Percentiles rank a stretch among this genome's conserved stretches.
phyloP scores from a whole-genome alignment of 2,888 invertebrate species.

The Cryptophagus acutangulus region DNA sequence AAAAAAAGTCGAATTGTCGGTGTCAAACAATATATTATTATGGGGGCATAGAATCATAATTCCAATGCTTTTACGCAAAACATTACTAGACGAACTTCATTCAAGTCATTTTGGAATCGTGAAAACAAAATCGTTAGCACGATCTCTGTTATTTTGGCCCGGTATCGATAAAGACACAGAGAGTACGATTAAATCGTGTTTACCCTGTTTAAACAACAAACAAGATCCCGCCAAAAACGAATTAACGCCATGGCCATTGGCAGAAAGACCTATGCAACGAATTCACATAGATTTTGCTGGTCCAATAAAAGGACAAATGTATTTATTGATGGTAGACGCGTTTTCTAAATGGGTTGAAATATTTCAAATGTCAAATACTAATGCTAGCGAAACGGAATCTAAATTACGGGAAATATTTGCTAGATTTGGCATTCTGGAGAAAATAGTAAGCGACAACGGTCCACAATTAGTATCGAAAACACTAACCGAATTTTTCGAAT shows the following conservation, averaged over 20 bases:
- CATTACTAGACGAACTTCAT: conserved; percentile 5
- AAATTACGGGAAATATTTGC: conserved; percentile 11
- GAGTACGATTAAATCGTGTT: neutral
- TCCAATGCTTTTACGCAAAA: neutral
- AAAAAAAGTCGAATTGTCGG: conserved; percentile 2
- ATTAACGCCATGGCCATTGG: neutral
- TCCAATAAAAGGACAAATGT: conserved; percentile 7
- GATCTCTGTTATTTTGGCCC: conserved; percentile 7
- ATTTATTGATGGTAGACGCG: conserved; percentile 6
- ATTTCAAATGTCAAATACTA: conserved; percentile 7
- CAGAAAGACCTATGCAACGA: neutral
- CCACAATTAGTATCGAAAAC: conserved; percentile 12
- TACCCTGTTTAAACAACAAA: neutral
- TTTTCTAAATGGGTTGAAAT: conserved; percentile 13
- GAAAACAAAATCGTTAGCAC: conserved; percentile 6
- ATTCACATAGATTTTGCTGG: conserved; percentile 13
- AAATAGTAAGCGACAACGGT: conserved; percentile 13
- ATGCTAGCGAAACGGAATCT: conserved; percentile 4
- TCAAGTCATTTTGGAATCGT: conserved; percentile 8
- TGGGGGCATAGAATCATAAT: conserved; percentile 10
- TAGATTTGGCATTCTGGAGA: conserved; percentile 11
- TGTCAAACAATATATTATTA: neutral
- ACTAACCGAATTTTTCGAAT: conserved; percentile 8
- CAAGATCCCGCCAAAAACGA: neutral
- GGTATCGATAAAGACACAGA: conserved; percentile 8